A percentile compares a stretch with the other conserved stretches of the same genome.
Conservation (phyloP, 2,888 invertebrate species). For the Lochmaea crataegi region DNA sequence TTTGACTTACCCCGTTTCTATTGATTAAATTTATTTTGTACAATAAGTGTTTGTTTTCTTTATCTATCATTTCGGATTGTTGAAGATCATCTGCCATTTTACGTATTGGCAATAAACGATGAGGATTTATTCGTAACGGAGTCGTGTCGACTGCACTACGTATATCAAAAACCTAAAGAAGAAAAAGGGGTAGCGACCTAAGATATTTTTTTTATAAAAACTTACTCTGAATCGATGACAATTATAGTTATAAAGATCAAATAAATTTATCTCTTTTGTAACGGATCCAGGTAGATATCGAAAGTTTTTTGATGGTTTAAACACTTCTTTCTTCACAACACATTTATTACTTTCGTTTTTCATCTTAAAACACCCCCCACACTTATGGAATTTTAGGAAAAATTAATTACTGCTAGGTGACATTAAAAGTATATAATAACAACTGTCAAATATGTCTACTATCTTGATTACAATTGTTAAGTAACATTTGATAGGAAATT, state of each 20-base stretch:
- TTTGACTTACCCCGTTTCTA: constrained; percentile 66
- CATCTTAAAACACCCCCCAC: background rate
- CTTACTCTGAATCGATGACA: constrained; percentile 50
- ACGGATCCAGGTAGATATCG: constrained; percentile 28
- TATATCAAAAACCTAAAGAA: constrained; percentile 54
- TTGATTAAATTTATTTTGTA: constrained; percentile 71
- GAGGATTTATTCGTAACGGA: constrained; percentile 69
- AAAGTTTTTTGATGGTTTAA: constrained; percentile 23
- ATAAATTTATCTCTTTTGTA: background rate
- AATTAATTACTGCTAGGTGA: background rate
- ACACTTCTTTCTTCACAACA: constrained; percentile 11
- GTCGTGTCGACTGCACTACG: constrained; percentile 65
- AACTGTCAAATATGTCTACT: background rate
- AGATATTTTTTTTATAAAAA: background rate
- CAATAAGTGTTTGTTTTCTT: constrained; percentile 70
- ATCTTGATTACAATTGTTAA: constrained; percentile 16
- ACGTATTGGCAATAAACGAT: constrained; percentile 67
- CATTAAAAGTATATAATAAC: background rate
- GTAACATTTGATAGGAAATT: constrained; percentile 59
- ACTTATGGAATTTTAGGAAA: background rate
- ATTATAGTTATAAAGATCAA: constrained; percentile 21
- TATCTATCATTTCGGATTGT: constrained; percentile 65
- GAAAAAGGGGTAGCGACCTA: background rate
- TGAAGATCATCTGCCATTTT: constrained; percentile 59
- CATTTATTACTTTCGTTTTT: background rate